Evolutionary conservation across 2,113 vertebrate genomes (phyloP), one percentile per base, ranked within the genome.

Genomic region (Otocyon megalotis): DNA sequence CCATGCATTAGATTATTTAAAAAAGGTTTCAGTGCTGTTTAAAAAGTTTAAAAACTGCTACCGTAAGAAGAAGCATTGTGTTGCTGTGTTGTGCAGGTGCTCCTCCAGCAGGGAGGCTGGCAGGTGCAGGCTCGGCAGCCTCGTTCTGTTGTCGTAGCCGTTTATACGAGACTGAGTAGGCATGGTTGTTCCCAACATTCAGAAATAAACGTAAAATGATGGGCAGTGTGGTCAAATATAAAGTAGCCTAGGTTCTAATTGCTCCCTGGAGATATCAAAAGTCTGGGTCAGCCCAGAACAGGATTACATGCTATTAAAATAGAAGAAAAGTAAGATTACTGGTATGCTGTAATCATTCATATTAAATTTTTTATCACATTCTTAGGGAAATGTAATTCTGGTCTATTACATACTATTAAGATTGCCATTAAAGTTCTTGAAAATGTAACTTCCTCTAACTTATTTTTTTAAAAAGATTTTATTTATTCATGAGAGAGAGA

Each of bases 271-370:
- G 77, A 0, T 0, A 0, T 11, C 3, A 26, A 11, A 0, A 2
- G 10, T 32, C 48, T 5, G 71, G 35, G 1, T 16, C 50, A 4
- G 88, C 48, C 4, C 14, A 62, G 24, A 35, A 9, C 58, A 32
- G 58, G 48, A 0, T 3, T 2, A 5, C 4, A 0, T 9, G 37
- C 50, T n/a, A 0, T 5, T 17, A 7, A 6, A 22, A 26, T 5
- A 5, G 1, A 4, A 16, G 53, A 19, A 22, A 9, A 8, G 43
- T 5, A 3, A 13, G 50, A 28, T 24, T 35, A 14, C 63, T 28
- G 35, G 20, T 3, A 12, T 7, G 4, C 12, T 1, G 17, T 16
- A 1, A 37, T 37, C 16, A 8, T 53, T 20, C 8, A 15, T 0
- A 1, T 10, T 14, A 9, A 32, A 32, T 19, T 54, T 76, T 56